A percentile compares a stretch with the other conserved stretches of the same genome.
Evolutionary conservation across 1,140 invertebrate genomes (phyloP).

Genomic region (Drosophila kikkawai): DNA sequence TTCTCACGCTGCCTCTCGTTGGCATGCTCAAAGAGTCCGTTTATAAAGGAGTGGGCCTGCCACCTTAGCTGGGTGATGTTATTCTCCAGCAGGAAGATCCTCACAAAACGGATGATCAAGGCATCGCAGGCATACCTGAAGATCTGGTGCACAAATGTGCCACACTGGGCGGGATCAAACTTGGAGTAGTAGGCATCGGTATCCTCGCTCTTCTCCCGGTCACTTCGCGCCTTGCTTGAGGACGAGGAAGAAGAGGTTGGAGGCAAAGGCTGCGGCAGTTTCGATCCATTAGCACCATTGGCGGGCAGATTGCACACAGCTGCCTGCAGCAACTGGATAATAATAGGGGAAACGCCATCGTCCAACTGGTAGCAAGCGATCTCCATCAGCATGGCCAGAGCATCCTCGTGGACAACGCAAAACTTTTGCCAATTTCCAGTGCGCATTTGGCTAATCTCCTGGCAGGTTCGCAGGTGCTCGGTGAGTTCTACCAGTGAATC

Average conservation of each 20-base stretch:
- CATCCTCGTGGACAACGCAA: conserved; percentile 91
- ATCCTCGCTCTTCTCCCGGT: conserved; percentile 90
- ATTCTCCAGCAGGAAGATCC: conserved; percentile 96
- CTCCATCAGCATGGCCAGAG: conserved; percentile 92
- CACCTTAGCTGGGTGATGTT: conserved; percentile 96
- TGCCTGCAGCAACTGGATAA: conserved; percentile 95
- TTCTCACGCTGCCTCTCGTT: conserved; percentile 90
- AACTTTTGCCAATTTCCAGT: conserved; percentile 98
- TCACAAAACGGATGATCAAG: conserved; percentile 92
- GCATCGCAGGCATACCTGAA: conserved; percentile 89
- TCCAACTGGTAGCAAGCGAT: conserved; percentile 92
- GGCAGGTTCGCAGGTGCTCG: conserved; percentile 97
- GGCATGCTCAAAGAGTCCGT: conserved; percentile 95
- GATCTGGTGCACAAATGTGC: conserved; percentile 90
- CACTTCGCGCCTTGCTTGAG: conserved; percentile 85
- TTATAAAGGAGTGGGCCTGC: conserved; percentile 96
- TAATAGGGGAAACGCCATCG: conserved; percentile 96
- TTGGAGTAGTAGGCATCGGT: conserved; percentile 88
- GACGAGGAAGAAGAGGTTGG: conserved; percentile 6
- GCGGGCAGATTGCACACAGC: conserved; percentile 89
- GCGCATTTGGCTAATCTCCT: conserved; percentile 95
- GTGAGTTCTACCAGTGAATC: conserved; percentile 96
- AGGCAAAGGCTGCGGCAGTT: conserved; percentile 54
- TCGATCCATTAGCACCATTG: conserved; percentile 26
- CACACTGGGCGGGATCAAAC: conserved; percentile 90